Evolutionary conservation across 1,140 invertebrate genomes (phyloP).

Genomic region (Theocolax elegans): DNA sequence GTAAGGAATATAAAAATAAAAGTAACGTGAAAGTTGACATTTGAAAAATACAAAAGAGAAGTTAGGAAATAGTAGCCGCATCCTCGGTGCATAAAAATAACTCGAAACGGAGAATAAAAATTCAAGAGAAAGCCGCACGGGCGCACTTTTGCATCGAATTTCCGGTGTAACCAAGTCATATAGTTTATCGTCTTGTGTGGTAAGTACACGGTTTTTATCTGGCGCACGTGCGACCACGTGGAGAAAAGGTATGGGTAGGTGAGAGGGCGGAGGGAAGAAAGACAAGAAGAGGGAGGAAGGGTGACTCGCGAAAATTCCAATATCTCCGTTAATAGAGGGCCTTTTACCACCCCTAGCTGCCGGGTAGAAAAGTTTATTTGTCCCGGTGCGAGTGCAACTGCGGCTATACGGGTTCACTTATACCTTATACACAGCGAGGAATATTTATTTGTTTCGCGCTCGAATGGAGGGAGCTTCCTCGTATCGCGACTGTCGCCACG

Average conservation of each 20-base stretch:
- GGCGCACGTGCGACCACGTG: constrained; percentile 7
- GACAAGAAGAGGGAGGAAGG: too few species aligned
- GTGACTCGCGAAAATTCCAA: constrained; percentile 21
- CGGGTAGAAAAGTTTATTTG: constrained; percentile 26
- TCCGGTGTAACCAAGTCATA: background rate
- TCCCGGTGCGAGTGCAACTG: background rate
- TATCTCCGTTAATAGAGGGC: constrained; percentile 17
- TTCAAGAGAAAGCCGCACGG: background rate
- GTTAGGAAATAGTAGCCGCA: background rate
- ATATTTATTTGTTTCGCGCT: constrained; percentile 40
- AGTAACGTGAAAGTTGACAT: too few species aligned
- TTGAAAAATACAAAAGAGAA: background rate
- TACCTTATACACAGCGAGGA: background rate
- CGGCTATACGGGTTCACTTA: background rate
- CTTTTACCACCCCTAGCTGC: background rate
- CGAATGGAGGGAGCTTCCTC: background rate
- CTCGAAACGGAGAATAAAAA: constrained; percentile 4
- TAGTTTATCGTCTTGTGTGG: constrained; percentile 8
- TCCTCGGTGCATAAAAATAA: background rate
- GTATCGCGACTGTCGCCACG: background rate
- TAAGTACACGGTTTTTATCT: constrained; percentile 24
- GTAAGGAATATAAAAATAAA: too few species aligned
- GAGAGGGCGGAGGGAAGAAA: too few species aligned
- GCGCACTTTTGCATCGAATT: constrained; percentile 27
- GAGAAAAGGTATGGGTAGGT: too few species aligned